phyloP scores from a whole-genome alignment of 2,113 vertebrate species.

The Chinchilla lanigera region DNA sequence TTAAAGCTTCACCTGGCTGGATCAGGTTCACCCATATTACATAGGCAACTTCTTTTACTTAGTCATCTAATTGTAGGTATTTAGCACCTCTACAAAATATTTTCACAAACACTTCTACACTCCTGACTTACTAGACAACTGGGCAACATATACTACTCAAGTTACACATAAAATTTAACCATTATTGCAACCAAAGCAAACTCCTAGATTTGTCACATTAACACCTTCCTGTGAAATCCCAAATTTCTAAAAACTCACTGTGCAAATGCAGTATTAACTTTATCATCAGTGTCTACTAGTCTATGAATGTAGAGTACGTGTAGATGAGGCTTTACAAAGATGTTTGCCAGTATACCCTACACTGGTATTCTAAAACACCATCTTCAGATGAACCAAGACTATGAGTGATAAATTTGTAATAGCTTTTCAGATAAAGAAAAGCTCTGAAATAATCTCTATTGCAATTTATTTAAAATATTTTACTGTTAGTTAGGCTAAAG shows the following conservation, averaged over 20 bases:
- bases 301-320: background rate
- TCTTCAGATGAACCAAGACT: conserved; percentile 42
- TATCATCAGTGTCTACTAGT: background rate
- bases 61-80: background rate
- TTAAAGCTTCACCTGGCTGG: background rate
- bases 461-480: conserved; percentile 68
- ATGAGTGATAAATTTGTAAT: conserved; percentile 32
- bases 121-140: background rate
- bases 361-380: background rate
- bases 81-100: background rate
- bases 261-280: background rate
- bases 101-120: background rate
- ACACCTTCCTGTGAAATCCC: background rate
- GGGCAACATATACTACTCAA: background rate
- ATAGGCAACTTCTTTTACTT: background rate
- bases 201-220: background rate
- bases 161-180: background rate
- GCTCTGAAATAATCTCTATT: conserved; percentile 55
- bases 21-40: background rate
- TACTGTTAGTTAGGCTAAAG: conserved; percentile 55
- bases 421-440: background rate
- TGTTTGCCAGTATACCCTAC: background rate
- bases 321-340: conserved; percentile 5
- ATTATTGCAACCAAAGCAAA: background rate
- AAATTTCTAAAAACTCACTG: background rate